Base-by-base conservation (phyloP, 30 jellyfish, hydroid and myxozoan genomes). In the Phacellophora camtschatica region DNA sequence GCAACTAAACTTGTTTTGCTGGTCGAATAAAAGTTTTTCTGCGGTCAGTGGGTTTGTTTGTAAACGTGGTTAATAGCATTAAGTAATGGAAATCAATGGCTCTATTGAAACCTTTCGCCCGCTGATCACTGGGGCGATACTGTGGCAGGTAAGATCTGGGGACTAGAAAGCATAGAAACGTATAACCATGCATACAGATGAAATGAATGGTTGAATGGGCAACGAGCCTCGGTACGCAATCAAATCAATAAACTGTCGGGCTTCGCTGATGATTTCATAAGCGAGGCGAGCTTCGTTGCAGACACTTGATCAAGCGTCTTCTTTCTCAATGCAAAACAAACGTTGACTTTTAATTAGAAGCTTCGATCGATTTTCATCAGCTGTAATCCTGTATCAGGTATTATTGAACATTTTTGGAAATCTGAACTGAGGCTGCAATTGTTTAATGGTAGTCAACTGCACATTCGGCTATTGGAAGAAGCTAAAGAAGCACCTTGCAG, bases 141-240 rank as follows among this genome's bases (percentile, higher is more conserved):
- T 67, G 81, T 65, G 84, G 75, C 91, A 80, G 91, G 91, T 80
- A 43, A 65, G 91, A 84, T 65, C 83, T 80, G 91, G 91, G 34
- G 49, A 66, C 91, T 64, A 65, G 81, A 53, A 80, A 80, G 77
- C 80, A 64, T 80, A 69, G 66, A 80, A 71, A 80, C 84, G 91
- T 70, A 80, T 80, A 80, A 80, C 82, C 91, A 78, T 55, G 42
- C 90, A 78, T 51, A 63, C 90, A 78, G 72, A 64, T 56, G 65
- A 39, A 66, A 76, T 76, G 78, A 46, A 80, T 80, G 91, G 84
- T 80, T 80, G 84, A 65, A 37, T 80, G 83, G 91, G 69, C 82
- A 80, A 23, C 80, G 72, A 55, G 54, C 91, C 84, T 66, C 50
- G 61, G 83, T 71, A 80, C 91, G 82, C 91, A 63, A 67, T 80